These are phyloP conservation scores for Steatocranus sp. DNA, from an alignment of 2,797 vertebrate genomes.

Conservation along the genomic window DNA sequence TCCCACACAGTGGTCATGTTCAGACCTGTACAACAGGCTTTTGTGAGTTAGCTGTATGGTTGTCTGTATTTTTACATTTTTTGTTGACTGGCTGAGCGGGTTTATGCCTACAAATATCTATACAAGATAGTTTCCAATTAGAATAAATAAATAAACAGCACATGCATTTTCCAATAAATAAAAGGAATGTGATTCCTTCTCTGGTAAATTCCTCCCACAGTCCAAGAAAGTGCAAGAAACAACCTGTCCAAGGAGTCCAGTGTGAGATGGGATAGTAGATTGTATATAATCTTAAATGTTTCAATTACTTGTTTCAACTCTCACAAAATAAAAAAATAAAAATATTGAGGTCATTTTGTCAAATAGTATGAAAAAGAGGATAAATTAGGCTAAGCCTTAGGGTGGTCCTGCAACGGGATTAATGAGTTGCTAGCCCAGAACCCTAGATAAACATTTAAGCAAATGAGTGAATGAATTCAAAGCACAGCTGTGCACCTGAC, in stretches of 20 bases:
- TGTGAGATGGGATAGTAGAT: not conserved
- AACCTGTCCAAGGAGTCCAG: not conserved
- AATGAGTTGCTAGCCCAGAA: not conserved
- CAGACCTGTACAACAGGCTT: not conserved
- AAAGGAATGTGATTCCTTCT: not conserved
- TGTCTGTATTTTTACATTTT: rapidly evolving
- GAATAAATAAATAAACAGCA: not conserved
- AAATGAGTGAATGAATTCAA: not conserved
- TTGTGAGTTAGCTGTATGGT: not conserved
- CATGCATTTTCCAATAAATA: not conserved
- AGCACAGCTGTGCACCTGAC: not conserved
- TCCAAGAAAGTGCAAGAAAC: not conserved
- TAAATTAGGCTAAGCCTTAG: not conserved
- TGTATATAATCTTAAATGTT: not conserved
- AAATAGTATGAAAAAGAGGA: not conserved
- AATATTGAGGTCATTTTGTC: not conserved
- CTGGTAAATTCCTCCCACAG: not conserved
- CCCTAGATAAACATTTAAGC: not conserved
- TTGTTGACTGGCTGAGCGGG: not conserved
- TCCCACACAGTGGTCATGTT: not conserved
- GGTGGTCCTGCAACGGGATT: not conserved
- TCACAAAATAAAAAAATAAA: not conserved
- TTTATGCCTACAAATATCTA: not conserved
- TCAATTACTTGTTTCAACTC: not conserved
- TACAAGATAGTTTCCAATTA: not conserved